phyloP scores from a whole-genome alignment of 2,113 vertebrate genomes.

The Stegastes partitus region DNA sequence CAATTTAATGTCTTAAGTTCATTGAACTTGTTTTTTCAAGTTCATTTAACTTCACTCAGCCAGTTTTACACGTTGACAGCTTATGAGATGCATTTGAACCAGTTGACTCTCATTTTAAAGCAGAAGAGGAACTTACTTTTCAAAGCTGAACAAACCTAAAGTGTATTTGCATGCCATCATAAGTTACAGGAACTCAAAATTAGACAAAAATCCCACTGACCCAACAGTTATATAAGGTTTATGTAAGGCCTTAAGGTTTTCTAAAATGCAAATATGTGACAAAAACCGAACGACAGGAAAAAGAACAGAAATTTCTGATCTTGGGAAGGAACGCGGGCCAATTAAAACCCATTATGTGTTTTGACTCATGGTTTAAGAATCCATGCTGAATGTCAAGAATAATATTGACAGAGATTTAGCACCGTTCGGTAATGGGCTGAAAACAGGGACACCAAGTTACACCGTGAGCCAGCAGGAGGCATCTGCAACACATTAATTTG shows the following conservation, averaged over 20 bases:
- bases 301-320: background rate
- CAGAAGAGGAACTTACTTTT: no score
- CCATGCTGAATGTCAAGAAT: constrained; percentile 10
- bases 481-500: constrained; percentile 71
- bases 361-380: constrained; percentile 29
- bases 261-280: background rate
- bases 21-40: no score
- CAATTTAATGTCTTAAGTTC: no score
- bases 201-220: no score
- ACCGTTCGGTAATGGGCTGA: constrained; percentile 9
- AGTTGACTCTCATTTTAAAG: no score
- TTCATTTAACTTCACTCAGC: no score
- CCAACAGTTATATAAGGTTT: background rate
- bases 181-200: no score
- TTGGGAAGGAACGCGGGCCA: background rate
- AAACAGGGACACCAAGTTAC: constrained; percentile 28
- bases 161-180: no score
- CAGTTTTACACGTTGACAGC: no score
- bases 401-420: constrained; percentile 30
- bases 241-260: background rate
- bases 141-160: no score
- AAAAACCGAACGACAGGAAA: background rate
- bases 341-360: background rate
- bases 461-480: constrained; percentile 58
- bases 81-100: no score